phyloP scores from a whole-genome alignment of 1,140 invertebrate genomes.

The Micrasema minimum region DNA sequence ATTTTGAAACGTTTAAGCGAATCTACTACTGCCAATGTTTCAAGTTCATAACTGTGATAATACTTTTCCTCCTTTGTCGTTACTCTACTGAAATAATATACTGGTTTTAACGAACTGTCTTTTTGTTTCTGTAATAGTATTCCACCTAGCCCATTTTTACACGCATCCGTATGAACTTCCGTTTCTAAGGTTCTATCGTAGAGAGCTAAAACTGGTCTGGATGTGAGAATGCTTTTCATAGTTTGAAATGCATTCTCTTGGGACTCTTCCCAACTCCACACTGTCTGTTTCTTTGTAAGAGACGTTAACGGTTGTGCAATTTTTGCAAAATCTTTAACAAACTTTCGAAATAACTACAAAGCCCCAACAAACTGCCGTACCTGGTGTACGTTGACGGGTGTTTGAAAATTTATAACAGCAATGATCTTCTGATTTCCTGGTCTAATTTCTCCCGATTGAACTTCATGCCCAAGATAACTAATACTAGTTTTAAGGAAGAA shows the following conservation, averaged over 20 bases:
- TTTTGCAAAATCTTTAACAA: slow-evolving; percentile 4
- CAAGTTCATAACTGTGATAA: slow-evolving; percentile 13
- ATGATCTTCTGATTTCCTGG: not conserved
- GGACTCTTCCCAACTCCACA: not conserved
- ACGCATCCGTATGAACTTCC: slow-evolving; percentile 1
- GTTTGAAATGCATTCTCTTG: not conserved
- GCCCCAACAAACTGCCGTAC: not conserved
- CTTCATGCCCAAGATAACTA: slow-evolving; percentile 3
- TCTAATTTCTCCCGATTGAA: not conserved
- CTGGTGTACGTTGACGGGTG: not conserved
- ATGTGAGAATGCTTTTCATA: not conserved
- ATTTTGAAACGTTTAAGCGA: not conserved
- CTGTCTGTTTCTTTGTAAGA: not conserved
- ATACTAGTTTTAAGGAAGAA: not conserved
- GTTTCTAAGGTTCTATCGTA: not conserved
- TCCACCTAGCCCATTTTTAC: not conserved
- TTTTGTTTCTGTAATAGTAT: not conserved
- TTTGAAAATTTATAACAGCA: not conserved
- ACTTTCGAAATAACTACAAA: not conserved
- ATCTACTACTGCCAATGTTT: not conserved
- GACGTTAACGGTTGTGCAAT: slow-evolving; percentile 1
- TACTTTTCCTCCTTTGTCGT: not conserved
- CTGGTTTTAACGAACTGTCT: not conserved
- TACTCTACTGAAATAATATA: slow-evolving; percentile 10
- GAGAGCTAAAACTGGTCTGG: not conserved